Evolutionary conservation across 2,797 vertebrate genomes (phyloP), one percentile per base, ranked within the genome.

Genomic region (Manis crassicaudata): DNA sequence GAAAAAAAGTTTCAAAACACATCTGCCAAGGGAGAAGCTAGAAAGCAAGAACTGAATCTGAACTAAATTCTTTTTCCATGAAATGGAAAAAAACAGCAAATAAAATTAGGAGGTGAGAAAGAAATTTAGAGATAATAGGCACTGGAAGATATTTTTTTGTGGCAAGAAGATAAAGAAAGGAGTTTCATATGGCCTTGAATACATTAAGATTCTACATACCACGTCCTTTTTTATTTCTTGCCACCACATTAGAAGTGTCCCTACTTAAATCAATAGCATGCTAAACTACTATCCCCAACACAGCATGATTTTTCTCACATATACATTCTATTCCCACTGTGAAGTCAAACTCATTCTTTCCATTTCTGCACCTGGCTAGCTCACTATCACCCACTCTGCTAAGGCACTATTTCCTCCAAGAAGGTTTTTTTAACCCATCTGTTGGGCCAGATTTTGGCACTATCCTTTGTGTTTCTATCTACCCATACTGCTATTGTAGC

Each of bases 251-350:
- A 20, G 52, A n/a, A 21, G 3, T 18, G 13, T 18, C 43, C 23
- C 62, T 17, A 7, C 4, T 21, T 3, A 7, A 0, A 54, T 35
- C 50, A 68, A 27, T 0, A 13, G 21, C 16, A 50, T 3, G 3
- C 0, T 13, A 27, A 56, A 25, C n/a, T n/a, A 8, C 43, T 58
- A 86, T 16, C 29, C 70, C 58, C 72, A 60, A 68, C 0, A 7
- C 46, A 43, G 2, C 16, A 5, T 3, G 16, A 11, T 10, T 62
- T 29, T 40, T 12, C 52, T 68, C 32, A 32, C 32, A 16, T 25
- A 20, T 17, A 13, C 43, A 23, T 1, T 80, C 23, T 8, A 0
- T 62, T 35, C 32, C 40, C 35, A 25, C 10, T 3, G 0, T 29
- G 3, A 14, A 23, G 3, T 37, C 8, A 8, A 12, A 35, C 46